Percentiles rank a stretch among this genome's conserved stretches.
These are phyloP conservation scores for Epinotia bilunana DNA, from an alignment of 2,888 invertebrate genomes.

Conservation along the genomic window DNA sequence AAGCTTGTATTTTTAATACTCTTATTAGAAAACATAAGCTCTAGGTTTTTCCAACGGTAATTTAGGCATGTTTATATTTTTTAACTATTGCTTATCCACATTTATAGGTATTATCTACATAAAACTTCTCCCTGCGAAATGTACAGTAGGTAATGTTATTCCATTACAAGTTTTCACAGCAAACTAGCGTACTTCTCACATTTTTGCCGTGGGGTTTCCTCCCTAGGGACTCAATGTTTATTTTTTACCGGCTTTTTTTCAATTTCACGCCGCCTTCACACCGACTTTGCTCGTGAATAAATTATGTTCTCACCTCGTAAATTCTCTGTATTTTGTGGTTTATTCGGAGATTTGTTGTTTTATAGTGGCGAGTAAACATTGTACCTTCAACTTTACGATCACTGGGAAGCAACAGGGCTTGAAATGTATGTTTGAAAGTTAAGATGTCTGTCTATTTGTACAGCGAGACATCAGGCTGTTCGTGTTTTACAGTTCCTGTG, in stretches of 20 bases:
- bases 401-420: neutral
- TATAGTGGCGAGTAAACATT: slow-evolving; percentile 25
- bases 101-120: neutral
- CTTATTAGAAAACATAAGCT: no score
- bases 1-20: no score
- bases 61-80: neutral
- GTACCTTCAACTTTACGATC: neutral
- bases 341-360: slow-evolving; percentile 59
- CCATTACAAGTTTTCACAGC: slow-evolving; percentile 2
- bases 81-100: neutral
- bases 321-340: slow-evolving; percentile 67
- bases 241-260: slow-evolving; percentile 70
- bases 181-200: slow-evolving; percentile 17
- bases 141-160: neutral
- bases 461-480: neutral
- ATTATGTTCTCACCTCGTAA: slow-evolving; percentile 76
- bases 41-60: no score
- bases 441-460: neutral
- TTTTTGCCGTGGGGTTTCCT: neutral
- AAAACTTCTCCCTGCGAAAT: neutral
- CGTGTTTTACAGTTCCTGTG: neutral
- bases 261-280: slow-evolving; percentile 73
- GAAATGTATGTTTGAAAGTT: slow-evolving; percentile 1
- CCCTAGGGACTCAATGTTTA: slow-evolving; percentile 54
- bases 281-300: slow-evolving; percentile 75